Evolutionary conservation across 2,797 vertebrate genomes (phyloP).

Genomic region (Sandelia bainsii): DNA sequence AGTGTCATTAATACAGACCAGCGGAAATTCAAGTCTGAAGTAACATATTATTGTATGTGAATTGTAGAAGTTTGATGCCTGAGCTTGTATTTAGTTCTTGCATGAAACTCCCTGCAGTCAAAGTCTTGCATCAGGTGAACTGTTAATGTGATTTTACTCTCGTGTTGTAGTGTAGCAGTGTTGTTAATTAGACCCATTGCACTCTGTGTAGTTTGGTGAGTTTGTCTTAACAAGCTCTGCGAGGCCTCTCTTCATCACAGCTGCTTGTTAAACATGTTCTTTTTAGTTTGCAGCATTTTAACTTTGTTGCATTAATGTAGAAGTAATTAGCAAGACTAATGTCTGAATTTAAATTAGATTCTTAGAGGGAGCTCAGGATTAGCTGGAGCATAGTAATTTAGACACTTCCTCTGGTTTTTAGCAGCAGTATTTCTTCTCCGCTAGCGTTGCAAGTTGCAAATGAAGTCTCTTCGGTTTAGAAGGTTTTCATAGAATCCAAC

Average conservation of each 20-base stretch:
- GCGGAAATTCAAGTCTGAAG: background rate
- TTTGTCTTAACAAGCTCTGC: conserved; percentile 16
- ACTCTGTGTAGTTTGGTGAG: background rate
- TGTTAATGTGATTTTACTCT: background rate
- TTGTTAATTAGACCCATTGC: conserved; percentile 20
- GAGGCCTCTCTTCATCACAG: conserved; percentile 4
- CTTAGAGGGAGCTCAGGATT: background rate
- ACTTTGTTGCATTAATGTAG: background rate
- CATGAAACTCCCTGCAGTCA: background rate
- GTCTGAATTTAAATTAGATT: conserved; percentile 21
- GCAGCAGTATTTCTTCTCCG: background rate
- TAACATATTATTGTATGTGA: background rate
- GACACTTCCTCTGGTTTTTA: background rate
- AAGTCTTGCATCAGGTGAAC: background rate
- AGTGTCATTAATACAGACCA: background rate
- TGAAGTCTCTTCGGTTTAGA: background rate
- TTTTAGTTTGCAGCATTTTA: conserved; percentile 13
- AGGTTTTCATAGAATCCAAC: background rate
- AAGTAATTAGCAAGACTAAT: conserved; percentile 21
- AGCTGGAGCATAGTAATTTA: background rate
- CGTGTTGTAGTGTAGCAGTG: background rate
- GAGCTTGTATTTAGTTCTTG: background rate
- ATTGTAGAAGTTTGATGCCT: background rate
- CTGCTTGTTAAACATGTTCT: conserved; percentile 5
- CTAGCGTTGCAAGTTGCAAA: background rate